Evolutionary conservation across 2,797 vertebrate species (phyloP).

Genomic region (Enteromius thamalakanensis): DNA sequence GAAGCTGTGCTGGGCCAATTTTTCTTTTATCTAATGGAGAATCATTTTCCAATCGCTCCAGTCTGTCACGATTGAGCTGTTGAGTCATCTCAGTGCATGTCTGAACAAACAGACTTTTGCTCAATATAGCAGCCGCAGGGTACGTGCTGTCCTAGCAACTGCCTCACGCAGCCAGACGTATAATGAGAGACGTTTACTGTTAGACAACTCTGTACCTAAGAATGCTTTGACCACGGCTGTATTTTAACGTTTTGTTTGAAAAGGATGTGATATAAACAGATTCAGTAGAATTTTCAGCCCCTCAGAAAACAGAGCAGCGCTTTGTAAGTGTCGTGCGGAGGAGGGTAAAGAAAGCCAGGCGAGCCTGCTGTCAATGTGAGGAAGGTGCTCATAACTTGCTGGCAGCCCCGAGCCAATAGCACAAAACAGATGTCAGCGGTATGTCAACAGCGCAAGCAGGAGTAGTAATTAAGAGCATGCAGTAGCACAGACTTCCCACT

Average conservation of each 20-base stretch:
- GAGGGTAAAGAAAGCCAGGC: constrained; percentile 1
- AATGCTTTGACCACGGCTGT: not conserved
- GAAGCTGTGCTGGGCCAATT: constrained; percentile 1
- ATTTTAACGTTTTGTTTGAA: not conserved
- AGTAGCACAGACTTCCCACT: constrained; percentile 55
- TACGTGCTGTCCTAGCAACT: constrained; percentile 17
- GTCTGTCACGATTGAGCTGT: constrained; percentile 33
- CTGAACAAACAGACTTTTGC: constrained; percentile 31
- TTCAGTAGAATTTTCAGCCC: not conserved
- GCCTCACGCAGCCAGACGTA: not conserved
- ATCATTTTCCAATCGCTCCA: constrained; percentile 6
- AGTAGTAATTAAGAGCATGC: constrained; percentile 45
- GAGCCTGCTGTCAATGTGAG: constrained; percentile 23
- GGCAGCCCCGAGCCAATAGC: constrained; percentile 22
- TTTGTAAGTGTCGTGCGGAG: constrained; percentile 4
- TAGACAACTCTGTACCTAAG: not conserved
- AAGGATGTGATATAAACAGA: not conserved
- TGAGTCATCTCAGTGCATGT: constrained; percentile 38
- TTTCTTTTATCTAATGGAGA: constrained; percentile 33
- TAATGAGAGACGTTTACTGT: not conserved
- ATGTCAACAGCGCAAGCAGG: constrained; percentile 12
- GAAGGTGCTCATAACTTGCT: constrained; percentile 30
- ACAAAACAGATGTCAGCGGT: constrained; percentile 3
- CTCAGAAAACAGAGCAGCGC: not conserved
- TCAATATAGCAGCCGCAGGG: constrained; percentile 30